Evolutionary conservation across 2,888 invertebrate species (phyloP).

Genomic region (Galerucella calmariensis): DNA sequence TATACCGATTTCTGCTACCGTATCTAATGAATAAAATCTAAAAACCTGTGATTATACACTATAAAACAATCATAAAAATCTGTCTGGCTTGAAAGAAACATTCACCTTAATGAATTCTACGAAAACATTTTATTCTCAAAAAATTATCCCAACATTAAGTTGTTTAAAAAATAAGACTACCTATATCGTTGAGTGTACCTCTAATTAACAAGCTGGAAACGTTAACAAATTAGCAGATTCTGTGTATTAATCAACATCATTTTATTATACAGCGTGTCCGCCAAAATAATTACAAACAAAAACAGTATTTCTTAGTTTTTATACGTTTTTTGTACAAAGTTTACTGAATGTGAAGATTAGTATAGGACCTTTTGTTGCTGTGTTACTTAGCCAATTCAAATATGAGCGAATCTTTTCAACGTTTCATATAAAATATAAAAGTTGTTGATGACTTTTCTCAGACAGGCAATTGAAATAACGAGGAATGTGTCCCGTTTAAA

Average conservation of each 20-base stretch:
- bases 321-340: no score
- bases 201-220: background rate
- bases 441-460: background rate
- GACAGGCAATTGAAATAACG: background rate
- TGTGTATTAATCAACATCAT: background rate
- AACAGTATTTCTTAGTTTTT: background rate
- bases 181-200: background rate
- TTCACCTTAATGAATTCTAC: background rate
- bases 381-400: no score
- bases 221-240: background rate
- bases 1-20: no score
- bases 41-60: conserved; percentile 3
- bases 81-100: background rate
- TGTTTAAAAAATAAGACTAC: background rate
- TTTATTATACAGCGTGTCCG: background rate
- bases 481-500: background rate
- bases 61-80: background rate
- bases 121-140: background rate
- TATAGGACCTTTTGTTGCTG: no score
- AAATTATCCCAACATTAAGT: background rate
- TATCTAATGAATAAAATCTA: no score
- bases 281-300: background rate
- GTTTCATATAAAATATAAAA: no score
- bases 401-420: no score
- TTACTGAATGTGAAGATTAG: no score